Conservation (phyloP, 1,140 invertebrate genomes). For the Drosophila santomea region DNA sequence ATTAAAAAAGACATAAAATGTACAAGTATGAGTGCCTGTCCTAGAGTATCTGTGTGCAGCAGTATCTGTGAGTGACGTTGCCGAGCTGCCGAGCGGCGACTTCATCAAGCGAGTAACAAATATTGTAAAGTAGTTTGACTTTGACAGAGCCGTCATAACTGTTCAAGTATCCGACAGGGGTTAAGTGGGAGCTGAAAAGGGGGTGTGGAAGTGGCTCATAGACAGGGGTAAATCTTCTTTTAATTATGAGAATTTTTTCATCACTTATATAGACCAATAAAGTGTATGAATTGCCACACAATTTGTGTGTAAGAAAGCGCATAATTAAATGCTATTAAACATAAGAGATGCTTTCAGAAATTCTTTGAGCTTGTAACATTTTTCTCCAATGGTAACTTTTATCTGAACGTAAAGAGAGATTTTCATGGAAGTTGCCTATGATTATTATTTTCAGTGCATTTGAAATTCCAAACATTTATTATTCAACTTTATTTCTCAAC, state of each 20-base stretch:
- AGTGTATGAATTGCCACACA: not conserved
- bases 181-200: conserved; percentile 26
- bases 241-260: conserved; percentile 25
- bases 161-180: conserved; percentile 55
- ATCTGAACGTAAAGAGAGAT: too few relatives aligned
- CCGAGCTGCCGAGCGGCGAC: conserved; percentile 27
- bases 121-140: conserved; percentile 80
- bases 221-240: conserved; percentile 16
- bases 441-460: not conserved
- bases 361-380: too few relatives aligned
- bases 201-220: not conserved
- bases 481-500: not conserved
- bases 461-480: not conserved
- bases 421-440: too few relatives aligned
- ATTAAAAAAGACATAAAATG: conserved; percentile 82
- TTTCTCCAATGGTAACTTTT: too few relatives aligned
- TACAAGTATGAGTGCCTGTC: conserved; percentile 49
- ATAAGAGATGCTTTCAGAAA: too few relatives aligned
- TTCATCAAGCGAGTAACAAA: conserved; percentile 59
- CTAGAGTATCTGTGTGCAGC: conserved; percentile 20
- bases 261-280: not conserved
- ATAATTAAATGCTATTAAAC: not conserved
- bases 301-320: not conserved
- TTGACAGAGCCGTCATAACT: conserved; percentile 80
- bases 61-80: conserved; percentile 60